Evolutionary conservation across 2,888 invertebrate genomes (phyloP).

Genomic region (Heliconius erato): DNA sequence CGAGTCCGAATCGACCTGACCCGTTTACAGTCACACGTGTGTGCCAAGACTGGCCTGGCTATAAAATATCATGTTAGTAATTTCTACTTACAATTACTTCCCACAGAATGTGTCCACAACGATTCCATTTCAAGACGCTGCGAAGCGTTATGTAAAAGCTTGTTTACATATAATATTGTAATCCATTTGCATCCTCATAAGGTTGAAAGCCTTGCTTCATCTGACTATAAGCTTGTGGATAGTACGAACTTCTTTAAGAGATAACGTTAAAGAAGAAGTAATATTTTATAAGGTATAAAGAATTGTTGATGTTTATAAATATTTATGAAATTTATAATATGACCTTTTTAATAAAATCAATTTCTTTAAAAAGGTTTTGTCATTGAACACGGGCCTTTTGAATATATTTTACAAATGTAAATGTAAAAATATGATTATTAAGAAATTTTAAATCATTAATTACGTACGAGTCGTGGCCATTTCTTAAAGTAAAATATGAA

Average conservation of each 20-base stretch:
- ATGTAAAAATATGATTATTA: no score
- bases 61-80: no score
- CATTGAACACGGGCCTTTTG: no score
- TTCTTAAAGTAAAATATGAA: no score
- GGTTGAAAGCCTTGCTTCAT: conserved; percentile 6
- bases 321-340: background rate
- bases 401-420: no score
- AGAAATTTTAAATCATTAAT: no score
- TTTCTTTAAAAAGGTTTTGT: background rate
- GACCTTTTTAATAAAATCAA: no score
- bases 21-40: no score
- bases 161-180: background rate
- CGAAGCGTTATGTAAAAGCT: background rate
- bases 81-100: no score
- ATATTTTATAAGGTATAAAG: background rate
- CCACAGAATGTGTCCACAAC: background rate
- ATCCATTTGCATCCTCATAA: conserved; percentile 18
- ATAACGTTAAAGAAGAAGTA: background rate
- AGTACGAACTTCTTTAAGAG: conserved; percentile 1
- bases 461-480: no score
- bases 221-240: background rate
- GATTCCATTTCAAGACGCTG: background rate
- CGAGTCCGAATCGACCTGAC: no score
- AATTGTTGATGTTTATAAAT: background rate
- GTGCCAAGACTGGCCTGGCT: no score